Base-by-base conservation (phyloP, 2,888 invertebrate species). In the Phaedon cochleariae region DNA sequence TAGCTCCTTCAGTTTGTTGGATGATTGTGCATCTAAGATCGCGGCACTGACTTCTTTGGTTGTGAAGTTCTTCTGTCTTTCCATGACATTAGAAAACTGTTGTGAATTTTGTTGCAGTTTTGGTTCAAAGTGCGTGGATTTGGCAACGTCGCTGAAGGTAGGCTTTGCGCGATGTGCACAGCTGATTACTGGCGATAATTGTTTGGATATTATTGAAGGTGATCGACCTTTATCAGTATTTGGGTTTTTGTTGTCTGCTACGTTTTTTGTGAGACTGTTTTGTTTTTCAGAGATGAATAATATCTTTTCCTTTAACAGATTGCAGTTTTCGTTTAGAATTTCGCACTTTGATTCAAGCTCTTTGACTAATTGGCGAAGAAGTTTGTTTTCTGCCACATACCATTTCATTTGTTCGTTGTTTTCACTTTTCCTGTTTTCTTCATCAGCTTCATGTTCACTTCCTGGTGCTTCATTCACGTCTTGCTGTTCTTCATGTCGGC, bases 31-130 rank as follows among this genome's bases (percentile, higher is more conserved):
- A 48, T 15, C n/a, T 48, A 1, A 48, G 18, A 48, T 48, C 48
- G 48, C 48, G 48, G 53, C 53, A 26, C 26, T 29, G 53, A 53
- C 53, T 53, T 53, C 53, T 26, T 53, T 53, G 53, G 53, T 53
- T 21, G 53, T 53, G 53, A 31, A 26, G 26, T 53, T 53, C 29
- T 53, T 53, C 53, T 31, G 53, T 29, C 54, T 54, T 54, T 20
- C 26, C 3, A 3, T 26, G 54, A 34, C 21, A 18, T 37, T 54
- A 18, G 21, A 1, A 17, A 37, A 26, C 2, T 22, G 51, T 51
- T 51, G 51, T 51, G 51, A 26, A 51, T 22, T 22, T 22, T 51
- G 22, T 49, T 49, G 18, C 10, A 49, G 49, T 21, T 3, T 49
- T 49, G 49, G 17, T 17, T 49, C 49, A 20, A 12, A 26, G n/a